Conservation (phyloP, 1,140 invertebrate genomes). For the Platyura marginata region DNA sequence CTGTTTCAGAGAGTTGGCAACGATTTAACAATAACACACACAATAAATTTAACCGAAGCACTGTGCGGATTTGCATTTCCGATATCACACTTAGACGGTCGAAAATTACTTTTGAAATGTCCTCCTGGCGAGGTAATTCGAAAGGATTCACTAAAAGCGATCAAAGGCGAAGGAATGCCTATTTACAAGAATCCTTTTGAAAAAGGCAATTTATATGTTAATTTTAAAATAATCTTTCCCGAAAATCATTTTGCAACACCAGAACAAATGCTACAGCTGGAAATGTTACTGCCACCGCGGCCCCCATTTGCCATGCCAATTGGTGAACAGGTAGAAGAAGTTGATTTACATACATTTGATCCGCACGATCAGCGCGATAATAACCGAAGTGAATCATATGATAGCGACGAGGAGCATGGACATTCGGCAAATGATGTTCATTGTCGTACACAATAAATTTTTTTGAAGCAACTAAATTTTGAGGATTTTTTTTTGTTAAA, state of each 20-base stretch:
- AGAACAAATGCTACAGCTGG: slow-evolving; percentile 45
- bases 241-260: slow-evolving; percentile 56
- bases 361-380: slow-evolving; percentile 14
- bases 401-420: slow-evolving; percentile 43
- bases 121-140: slow-evolving; percentile 54
- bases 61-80: slow-evolving; percentile 76
- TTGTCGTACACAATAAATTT: slow-evolving; percentile 2
- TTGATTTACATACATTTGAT: slow-evolving; percentile 44
- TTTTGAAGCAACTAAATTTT: neutral
- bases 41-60: slow-evolving; percentile 66
- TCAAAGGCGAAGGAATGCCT: slow-evolving; percentile 83
- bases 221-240: slow-evolving; percentile 74
- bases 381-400: slow-evolving; percentile 40
- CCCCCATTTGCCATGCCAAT: slow-evolving; percentile 42
- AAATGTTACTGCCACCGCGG: slow-evolving; percentile 47
- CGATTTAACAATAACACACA: slow-evolving; percentile 57
- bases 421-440: slow-evolving; percentile 3
- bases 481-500: neutral
- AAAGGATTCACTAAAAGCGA: slow-evolving; percentile 60
- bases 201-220: slow-evolving; percentile 72
- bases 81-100: slow-evolving; percentile 68
- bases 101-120: slow-evolving; percentile 53
- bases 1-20: slow-evolving; percentile 53
- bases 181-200: slow-evolving; percentile 62
- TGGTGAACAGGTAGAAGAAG: slow-evolving; percentile 65